Percentiles rank a stretch among this genome's conserved stretches.
These are phyloP conservation scores for Palaemon carinicauda DNA, from an alignment of 1,140 invertebrate genomes.

Conservation along the genomic window DNA sequence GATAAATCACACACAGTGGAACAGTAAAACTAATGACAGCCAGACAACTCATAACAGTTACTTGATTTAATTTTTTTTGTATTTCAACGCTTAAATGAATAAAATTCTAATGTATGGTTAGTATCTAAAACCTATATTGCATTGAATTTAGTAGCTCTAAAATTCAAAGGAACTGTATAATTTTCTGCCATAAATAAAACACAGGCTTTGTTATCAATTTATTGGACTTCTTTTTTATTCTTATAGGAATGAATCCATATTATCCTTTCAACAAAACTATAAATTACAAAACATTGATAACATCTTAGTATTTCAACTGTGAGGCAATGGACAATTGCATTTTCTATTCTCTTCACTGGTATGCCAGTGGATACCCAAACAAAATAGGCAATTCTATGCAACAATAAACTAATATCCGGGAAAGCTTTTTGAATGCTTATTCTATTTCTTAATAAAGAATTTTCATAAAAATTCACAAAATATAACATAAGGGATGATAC, in stretches of 20 bases:
- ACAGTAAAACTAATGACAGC: too few species aligned
- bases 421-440: background rate
- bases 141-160: too few species aligned
- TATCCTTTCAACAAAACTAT: conserved; percentile 53
- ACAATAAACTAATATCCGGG: background rate
- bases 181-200: too few species aligned
- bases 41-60: too few species aligned
- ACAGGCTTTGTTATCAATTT: conserved; percentile 26
- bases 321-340: conserved; percentile 51
- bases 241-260: conserved; percentile 52
- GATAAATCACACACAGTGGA: too few species aligned
- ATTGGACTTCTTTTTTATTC: conserved; percentile 51
- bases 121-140: too few species aligned
- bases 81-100: too few species aligned
- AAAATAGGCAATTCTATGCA: background rate
- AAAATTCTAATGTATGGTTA: too few species aligned
- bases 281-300: conserved; percentile 56
- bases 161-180: too few species aligned
- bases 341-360: conserved; percentile 22
- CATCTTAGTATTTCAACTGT: conserved; percentile 39
- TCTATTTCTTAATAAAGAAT: background rate
- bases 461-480: background rate
- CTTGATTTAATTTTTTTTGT: too few species aligned
- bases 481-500: background rate
- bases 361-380: conserved; percentile 1